Conservation (phyloP, 2,113 vertebrate genomes). For the Cromileptes altivelis region DNA sequence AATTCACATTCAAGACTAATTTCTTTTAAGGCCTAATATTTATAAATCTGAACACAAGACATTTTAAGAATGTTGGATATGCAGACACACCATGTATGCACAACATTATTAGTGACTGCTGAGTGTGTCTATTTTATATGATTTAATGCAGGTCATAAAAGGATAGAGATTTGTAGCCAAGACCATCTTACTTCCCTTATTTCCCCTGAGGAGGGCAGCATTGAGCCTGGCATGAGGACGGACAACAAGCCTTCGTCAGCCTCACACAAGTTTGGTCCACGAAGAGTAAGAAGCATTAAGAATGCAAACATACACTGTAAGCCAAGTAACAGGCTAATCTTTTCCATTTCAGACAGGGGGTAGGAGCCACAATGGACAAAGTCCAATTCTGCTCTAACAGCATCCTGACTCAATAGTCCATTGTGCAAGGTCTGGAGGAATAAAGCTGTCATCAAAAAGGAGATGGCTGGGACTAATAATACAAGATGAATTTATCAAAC, state of each 20-base stretch:
- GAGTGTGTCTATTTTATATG: neutral
- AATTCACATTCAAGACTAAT: too few species aligned
- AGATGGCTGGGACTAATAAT: slow-evolving; percentile 45
- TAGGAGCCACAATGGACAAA: slow-evolving; percentile 63
- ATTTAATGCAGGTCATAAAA: slow-evolving; percentile 23
- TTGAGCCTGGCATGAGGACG: slow-evolving; percentile 30
- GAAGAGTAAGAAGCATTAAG: slow-evolving; percentile 64
- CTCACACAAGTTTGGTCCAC: slow-evolving; percentile 33
- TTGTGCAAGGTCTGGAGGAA: slow-evolving; percentile 64
- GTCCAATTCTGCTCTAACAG: slow-evolving; percentile 67
- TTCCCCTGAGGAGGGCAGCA: slow-evolving; percentile 71
- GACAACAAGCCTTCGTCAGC: slow-evolving; percentile 31
- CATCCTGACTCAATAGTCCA: slow-evolving; percentile 68
- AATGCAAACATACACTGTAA: slow-evolving; percentile 73
- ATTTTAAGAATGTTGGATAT: too few species aligned
- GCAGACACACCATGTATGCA: neutral
- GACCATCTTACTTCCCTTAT: neutral
- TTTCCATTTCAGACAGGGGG: slow-evolving; percentile 75
- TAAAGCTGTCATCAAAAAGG: slow-evolving; percentile 57
- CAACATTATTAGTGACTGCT: neutral
- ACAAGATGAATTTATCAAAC: slow-evolving; percentile 36
- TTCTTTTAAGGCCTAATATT: too few species aligned
- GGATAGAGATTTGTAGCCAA: neutral
- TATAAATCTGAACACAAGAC: too few species aligned
- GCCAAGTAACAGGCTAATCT: slow-evolving; percentile 77